Evolutionary conservation across 2,113 vertebrate genomes (phyloP), one percentile per base, ranked within the genome.

Genomic region (Brachionichthys hirsutus): DNA sequence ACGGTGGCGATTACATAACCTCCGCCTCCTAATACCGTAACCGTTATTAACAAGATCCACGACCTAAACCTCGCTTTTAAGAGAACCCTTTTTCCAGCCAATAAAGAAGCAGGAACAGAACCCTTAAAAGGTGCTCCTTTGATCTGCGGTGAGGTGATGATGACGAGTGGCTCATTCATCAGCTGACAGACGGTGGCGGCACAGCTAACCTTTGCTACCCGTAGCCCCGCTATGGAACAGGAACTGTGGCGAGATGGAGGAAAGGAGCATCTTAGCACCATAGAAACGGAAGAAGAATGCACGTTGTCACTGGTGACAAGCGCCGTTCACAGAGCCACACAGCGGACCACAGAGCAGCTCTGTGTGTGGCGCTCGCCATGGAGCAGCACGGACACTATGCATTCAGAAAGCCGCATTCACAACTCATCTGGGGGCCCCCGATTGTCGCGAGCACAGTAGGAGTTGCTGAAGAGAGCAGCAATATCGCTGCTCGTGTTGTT

Each of bases 261-360:
- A 75, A 69, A 75, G 60, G 69, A 62, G 80, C 77, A 84, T 84
- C 69, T 84, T 81, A 62, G 82, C 84, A 87, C 86, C 82, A 89
- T 87, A 88, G 86, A 89, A 88, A 84, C 47, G 45, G 47, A 70
- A 54, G 65, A 88, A 88, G 80, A 89, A 88, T 86, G 77, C 67
- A 34, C 78, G 85, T 77, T 81, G 82, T 87, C 84, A 85, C 24
- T 85, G 85, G 86, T 81, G 86, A 85, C 86, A 88, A 82, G 77
- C 85, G 66, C 86, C 75, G 80, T 82, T 88, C 75, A 83, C 78
- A 58, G 75, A 59, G 53, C 43, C 57, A 77, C 62, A 87, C 78
- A 88, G 86, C 80, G 40, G 74, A 62, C 47, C 60, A 82, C 81
- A 89, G 80, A 85, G 65, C 57, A 1, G 78, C 67, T 75, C 62